Conservation (phyloP, 1,140 invertebrate genomes). For the Latrodectus geometricus region DNA sequence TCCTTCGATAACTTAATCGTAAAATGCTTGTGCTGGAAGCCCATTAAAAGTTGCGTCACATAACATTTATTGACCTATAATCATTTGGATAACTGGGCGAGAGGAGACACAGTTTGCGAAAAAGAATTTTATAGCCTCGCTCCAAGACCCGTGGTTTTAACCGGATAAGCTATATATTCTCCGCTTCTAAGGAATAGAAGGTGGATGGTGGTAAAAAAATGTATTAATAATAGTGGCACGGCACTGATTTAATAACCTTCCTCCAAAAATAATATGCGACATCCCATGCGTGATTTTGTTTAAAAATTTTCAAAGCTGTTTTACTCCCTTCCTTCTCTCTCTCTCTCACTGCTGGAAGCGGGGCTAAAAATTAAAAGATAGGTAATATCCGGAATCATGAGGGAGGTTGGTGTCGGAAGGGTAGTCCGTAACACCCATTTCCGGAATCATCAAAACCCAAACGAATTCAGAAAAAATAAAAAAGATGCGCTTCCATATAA, state of each 20-base stretch:
- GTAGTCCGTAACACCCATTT: slow-evolving; percentile 24
- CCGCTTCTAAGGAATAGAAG: background rate
- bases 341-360: background rate
- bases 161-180: slow-evolving; percentile 22
- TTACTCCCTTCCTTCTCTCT: background rate
- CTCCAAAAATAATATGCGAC: background rate
- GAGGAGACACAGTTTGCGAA: slow-evolving; percentile 3
- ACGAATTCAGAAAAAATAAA: background rate
- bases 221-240: background rate
- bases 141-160: background rate
- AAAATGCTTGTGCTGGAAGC: slow-evolving; percentile 11
- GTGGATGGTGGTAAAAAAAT: background rate
- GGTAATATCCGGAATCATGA: slow-evolving; percentile 35
- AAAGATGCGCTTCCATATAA: slow-evolving; percentile 16
- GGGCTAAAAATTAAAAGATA: slow-evolving; percentile 33
- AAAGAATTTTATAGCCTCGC: slow-evolving; percentile 35
- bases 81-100: slow-evolving; percentile 12
- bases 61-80: slow-evolving; percentile 43
- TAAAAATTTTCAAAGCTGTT: slow-evolving; percentile 11
- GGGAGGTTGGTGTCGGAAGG: background rate
- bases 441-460: slow-evolving; percentile 25
- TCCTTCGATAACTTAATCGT: slow-evolving; percentile 37
- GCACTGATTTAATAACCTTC: slow-evolving; percentile 14
- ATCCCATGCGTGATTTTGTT: background rate
- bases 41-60: slow-evolving; percentile 35